A percentile compares a stretch with the other conserved stretches of the same genome.
Conservation (phyloP, 2,797 vertebrate species). For the Tadarida brasiliensis region DNA sequence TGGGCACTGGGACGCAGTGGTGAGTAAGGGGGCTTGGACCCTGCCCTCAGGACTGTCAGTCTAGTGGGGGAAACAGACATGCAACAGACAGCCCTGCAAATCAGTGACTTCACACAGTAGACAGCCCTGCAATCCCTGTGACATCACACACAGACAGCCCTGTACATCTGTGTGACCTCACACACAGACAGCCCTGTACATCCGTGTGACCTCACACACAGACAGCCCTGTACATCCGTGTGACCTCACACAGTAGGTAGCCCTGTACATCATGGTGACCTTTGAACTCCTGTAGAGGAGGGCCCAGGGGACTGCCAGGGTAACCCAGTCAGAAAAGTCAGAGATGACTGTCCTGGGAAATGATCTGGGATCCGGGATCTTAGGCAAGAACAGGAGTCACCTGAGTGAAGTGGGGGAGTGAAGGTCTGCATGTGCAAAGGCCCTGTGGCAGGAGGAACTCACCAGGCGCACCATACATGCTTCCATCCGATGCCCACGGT, state of each 20-base stretch:
- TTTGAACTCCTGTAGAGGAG: accelerated
- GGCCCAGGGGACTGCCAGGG: accelerated
- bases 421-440: not conserved
- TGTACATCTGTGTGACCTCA: no score
- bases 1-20: not conserved
- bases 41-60: not conserved
- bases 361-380: not conserved
- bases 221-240: no score
- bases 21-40: not conserved
- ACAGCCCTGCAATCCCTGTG: no score
- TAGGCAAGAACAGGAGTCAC: not conserved
- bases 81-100: no score
- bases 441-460: not conserved
- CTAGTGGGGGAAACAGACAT: not conserved
- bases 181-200: no score
- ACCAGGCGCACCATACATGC: no score
- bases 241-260: no score
- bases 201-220: no score
- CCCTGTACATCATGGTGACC: accelerated
- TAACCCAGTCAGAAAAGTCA: not conserved
- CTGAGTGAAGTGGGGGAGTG: no score
- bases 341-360: no score
- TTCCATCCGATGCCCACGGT: not conserved
- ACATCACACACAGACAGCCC: no score
- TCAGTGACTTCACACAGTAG: no score